phyloP scores from a whole-genome alignment of 2,888 invertebrate genomes.

The Tanytarsus gracilentus region DNA sequence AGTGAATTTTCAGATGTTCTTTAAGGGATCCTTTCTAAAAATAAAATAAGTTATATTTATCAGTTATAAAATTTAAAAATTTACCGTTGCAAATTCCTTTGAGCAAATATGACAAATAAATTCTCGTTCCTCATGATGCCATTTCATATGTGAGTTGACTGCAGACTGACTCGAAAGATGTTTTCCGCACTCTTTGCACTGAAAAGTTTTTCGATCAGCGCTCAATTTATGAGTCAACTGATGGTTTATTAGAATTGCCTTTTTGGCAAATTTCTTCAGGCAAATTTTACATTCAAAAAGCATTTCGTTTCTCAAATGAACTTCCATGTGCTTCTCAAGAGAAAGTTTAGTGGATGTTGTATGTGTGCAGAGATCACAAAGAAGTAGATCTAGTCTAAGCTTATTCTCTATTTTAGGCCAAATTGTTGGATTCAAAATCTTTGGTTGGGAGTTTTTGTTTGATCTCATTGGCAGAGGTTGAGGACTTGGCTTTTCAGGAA shows the following conservation, averaged over 20 bases:
- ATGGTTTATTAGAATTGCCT: background rate
- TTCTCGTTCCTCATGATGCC: background rate
- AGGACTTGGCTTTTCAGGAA: no score
- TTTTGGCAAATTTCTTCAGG: background rate
- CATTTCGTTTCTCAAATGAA: background rate
- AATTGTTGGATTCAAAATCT: background rate
- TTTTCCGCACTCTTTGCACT: background rate
- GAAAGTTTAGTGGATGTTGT: background rate
- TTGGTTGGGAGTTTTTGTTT: background rate
- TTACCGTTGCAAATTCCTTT: slow-evolving; percentile 12
- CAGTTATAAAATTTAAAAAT: background rate
- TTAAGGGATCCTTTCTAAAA: slow-evolving; percentile 17
- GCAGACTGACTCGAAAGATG: slow-evolving; percentile 1
- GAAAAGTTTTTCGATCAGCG: background rate
- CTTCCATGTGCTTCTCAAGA: background rate
- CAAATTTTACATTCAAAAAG: background rate
- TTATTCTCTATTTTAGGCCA: background rate
- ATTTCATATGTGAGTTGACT: background rate
- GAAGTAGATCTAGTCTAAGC: background rate
- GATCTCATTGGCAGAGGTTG: background rate
- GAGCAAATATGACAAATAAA: background rate
- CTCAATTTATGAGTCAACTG: background rate
- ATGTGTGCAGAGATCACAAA: slow-evolving; percentile 7
- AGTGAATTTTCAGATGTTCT: slow-evolving; percentile 5
- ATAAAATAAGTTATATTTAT: background rate